Base-by-base conservation (phyloP, 2,113 vertebrate species). In the Ia io region DNA sequence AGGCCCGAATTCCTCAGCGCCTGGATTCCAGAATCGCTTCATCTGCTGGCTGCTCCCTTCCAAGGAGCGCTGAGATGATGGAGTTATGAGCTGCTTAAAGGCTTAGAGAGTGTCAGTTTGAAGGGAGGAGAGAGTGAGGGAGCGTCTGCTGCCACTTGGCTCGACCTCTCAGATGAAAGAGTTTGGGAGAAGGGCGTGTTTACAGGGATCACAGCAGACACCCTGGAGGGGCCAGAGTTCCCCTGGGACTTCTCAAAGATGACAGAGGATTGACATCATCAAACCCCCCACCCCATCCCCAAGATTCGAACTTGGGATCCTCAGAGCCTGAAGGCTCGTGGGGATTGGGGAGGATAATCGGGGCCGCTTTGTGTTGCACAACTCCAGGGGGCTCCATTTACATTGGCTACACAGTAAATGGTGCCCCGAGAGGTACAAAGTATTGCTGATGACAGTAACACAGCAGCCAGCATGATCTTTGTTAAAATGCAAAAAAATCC, bases 1-100 rank as follows among this genome's bases (percentile, higher is more conserved):
- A 97, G 95, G 96, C 97, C 83, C 6, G 3, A 71, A 97, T 97
- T 96, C 96, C 90, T 96, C 67, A 67, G 80, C 0, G n/a, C 93
- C 79, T 67, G 74, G 70, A 88, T 92, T 69, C 93, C 93, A 88
- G 77, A 73, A 67, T 93, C 71, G 1, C 82, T 92, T 95, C 79
- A 93, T 95, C 94, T 87, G 84, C n/a, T 0, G 16, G 44, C 77
- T 78, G 87, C 32, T 83, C 40, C 76, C 84, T 92, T 84, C 91
- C 89, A 77, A 86, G 83, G 90, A 83, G 88, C 18, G 0, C 78
- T n/a, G 90, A 94, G 93, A 78, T 53, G 94, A 92, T 56, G 88
- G 95, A 59, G 88, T 84, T 85, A 73, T 37, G 28, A 40, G 23
- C 74, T 53, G 42, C 94, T 96, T 95, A 95, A 93, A 88, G 93